Evolutionary conservation across 2,113 vertebrate species (phyloP).

Genomic region (Oreochromis spilurus): DNA sequence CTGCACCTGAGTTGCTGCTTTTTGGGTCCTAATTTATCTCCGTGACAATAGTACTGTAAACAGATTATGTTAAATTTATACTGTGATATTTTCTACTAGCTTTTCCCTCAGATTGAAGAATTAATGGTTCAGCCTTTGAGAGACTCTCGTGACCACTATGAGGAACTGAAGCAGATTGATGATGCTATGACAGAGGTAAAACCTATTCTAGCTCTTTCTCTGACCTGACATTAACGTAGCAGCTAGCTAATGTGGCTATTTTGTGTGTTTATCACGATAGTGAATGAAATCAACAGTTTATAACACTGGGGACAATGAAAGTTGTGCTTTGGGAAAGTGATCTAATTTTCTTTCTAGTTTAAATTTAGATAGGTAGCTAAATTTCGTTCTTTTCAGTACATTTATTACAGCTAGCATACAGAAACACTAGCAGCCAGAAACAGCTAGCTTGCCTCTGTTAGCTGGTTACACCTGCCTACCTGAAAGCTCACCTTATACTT

Average conservation of each 20-base stretch:
- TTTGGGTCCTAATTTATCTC: too few relatives aligned
- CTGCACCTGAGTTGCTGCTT: too few relatives aligned
- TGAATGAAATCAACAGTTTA: background rate
- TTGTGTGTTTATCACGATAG: background rate
- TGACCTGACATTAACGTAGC: background rate
- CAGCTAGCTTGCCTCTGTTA: background rate
- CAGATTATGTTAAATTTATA: background rate
- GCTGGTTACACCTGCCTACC: background rate
- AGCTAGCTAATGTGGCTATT: background rate
- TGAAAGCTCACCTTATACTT: background rate
- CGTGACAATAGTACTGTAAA: background rate
- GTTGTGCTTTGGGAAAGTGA: background rate
- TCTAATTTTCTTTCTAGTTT: background rate
- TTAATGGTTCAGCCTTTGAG: constrained; percentile 80
- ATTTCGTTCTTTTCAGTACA: background rate
- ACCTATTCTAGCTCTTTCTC: background rate
- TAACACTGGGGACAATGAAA: background rate
- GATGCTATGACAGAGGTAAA: constrained; percentile 82
- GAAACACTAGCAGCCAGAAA: background rate
- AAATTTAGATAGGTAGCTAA: background rate
- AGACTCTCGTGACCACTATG: constrained; percentile 82
- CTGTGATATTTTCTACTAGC: constrained; percentile 49
- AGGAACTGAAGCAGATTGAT: constrained; percentile 81
- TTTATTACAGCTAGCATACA: background rate
- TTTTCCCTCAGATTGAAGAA: constrained; percentile 82